These are phyloP conservation scores for Synergus gifuensis DNA, from an alignment of 2,888 invertebrate species.

Conservation along the genomic window DNA sequence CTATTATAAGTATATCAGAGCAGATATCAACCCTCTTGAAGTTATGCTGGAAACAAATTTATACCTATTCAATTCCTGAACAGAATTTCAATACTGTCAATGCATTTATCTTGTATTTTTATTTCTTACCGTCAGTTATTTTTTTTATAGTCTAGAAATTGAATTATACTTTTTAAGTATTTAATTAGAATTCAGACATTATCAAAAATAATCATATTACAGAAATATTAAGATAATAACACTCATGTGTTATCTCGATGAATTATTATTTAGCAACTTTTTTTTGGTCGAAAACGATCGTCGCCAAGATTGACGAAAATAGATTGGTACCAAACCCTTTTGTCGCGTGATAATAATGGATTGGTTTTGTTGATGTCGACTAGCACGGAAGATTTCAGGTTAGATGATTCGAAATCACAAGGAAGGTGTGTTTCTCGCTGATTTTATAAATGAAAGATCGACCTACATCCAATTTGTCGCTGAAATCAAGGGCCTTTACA, in stretches of 20 bases:
- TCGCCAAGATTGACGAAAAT: not conserved
- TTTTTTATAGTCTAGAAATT: too few relatives aligned
- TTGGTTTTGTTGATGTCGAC: constrained; percentile 11
- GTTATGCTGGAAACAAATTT: too few relatives aligned
- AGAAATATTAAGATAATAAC: not conserved
- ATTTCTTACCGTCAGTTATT: not conserved
- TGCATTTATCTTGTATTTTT: not conserved
- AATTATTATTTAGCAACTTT: not conserved
- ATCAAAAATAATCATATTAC: too few relatives aligned
- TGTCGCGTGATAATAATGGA: constrained; percentile 27
- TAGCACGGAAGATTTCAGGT: not conserved
- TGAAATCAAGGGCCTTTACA: constrained; percentile 12
- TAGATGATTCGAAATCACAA: not conserved
- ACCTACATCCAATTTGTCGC: constrained; percentile 21
- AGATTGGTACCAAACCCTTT: constrained; percentile 13
- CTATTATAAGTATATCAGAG: constrained; percentile 4
- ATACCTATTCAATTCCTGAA: not conserved
- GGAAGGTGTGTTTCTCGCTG: constrained; percentile 14
- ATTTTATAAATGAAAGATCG: constrained; percentile 1
- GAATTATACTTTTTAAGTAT: too few relatives aligned
- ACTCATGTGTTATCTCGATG: not conserved
- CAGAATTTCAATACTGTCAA: not conserved
- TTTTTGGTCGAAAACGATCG: not conserved
- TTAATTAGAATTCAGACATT: too few relatives aligned
- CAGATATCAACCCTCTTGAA: not conserved